phyloP scores from a whole-genome alignment of 1,140 invertebrate species.

The Chironomus tepperi region DNA sequence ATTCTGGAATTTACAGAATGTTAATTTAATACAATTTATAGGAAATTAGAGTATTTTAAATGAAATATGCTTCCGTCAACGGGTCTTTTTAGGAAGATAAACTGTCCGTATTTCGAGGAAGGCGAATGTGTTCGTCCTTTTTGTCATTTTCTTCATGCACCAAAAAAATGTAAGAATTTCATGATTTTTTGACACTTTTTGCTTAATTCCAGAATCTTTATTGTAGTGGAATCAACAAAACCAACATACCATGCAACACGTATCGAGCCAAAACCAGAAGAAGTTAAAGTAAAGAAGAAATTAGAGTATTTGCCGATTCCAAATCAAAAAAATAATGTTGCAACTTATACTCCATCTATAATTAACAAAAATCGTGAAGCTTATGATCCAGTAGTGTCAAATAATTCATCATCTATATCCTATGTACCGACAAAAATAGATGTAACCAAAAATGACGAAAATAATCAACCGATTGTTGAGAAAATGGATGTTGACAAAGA shows the following conservation, averaged over 20 bases:
- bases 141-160: slow-evolving; percentile 79
- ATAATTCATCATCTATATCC: background rate
- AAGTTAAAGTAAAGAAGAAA: slow-evolving; percentile 12
- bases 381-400: background rate
- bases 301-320: slow-evolving; percentile 31
- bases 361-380: slow-evolving; percentile 27
- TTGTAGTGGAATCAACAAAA: slow-evolving; percentile 28
- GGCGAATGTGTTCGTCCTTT: slow-evolving; percentile 73
- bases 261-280: slow-evolving; percentile 29
- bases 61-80: slow-evolving; percentile 70
- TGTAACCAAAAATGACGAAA: no score
- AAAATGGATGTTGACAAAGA: background rate
- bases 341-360: slow-evolving; percentile 38
- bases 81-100: slow-evolving; percentile 72
- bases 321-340: slow-evolving; percentile 36
- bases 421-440: background rate
- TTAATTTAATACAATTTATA: background rate
- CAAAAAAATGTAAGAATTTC: slow-evolving; percentile 46
- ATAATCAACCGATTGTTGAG: no score
- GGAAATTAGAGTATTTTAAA: background rate
- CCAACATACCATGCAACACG: slow-evolving; percentile 43
- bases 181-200: slow-evolving; percentile 25
- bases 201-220: slow-evolving; percentile 24
- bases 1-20: no score
- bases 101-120: slow-evolving; percentile 74